Percentiles rank a stretch among this genome's conserved stretches.
Conservation (phyloP, 1,140 invertebrate species). For the Heliothis virescens region DNA sequence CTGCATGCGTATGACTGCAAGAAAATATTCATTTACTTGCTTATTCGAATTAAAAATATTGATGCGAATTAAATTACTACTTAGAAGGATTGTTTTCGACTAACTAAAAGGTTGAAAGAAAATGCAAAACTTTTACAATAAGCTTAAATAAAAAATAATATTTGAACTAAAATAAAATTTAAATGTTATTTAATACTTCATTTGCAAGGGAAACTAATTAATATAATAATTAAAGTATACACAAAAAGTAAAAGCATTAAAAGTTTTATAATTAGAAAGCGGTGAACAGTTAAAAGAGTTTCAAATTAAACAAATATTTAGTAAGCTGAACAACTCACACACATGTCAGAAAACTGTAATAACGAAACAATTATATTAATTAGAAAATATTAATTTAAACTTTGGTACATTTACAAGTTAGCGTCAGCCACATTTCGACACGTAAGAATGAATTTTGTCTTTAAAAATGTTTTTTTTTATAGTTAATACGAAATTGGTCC, state of each 20-base stretch:
- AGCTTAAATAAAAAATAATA: background rate
- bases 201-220: background rate
- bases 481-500: background rate
- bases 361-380: constrained; percentile 23
- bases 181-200: background rate
- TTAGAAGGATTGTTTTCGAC: no score
- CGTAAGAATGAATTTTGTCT: background rate
- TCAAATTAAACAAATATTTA: constrained; percentile 4
- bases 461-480: no score
- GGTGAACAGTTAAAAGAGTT: background rate
- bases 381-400: background rate
- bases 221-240: background rate
- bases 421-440: background rate
- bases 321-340: constrained; percentile 32
- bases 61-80: background rate
- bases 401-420: no score
- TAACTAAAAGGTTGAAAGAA: no score
- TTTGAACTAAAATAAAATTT: background rate
- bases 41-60: no score
- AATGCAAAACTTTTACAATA: no score
- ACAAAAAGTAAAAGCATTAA: background rate
- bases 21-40: background rate
- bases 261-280: constrained; percentile 6
- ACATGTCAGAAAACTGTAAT: constrained; percentile 36
- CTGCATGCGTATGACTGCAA: constrained; percentile 87